Evolutionary conservation across 2,797 vertebrate genomes (phyloP).

Genomic region (Falco biarmicus): DNA sequence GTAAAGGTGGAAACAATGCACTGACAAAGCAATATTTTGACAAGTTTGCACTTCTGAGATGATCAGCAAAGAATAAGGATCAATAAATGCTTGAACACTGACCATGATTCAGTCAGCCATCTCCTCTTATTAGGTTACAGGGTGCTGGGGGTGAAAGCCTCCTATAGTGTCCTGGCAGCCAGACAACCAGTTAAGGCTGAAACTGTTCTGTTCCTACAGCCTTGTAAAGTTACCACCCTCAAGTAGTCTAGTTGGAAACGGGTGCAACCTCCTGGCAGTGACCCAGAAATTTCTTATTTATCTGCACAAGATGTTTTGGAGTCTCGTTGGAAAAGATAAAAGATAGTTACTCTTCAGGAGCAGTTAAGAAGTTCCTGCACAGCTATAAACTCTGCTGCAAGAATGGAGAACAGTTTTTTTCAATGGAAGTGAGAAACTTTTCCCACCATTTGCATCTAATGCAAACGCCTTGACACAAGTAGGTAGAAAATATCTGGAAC

Average conservation of each 20-base stretch:
- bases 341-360: neutral
- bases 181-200: neutral
- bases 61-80: neutral
- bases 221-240: conserved; percentile 33
- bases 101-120: neutral
- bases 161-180: neutral
- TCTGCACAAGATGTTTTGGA: conserved; percentile 13
- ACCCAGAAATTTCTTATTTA: neutral
- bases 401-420: neutral
- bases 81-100: neutral
- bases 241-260: neutral
- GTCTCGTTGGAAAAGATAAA: neutral
- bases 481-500: neutral
- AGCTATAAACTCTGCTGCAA: neutral
- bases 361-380: neutral
- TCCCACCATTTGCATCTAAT: neutral
- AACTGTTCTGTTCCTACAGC: conserved; percentile 5
- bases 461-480: neutral
- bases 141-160: neutral
- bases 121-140: neutral
- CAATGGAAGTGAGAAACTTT: neutral
- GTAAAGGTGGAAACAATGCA: neutral
- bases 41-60: neutral
- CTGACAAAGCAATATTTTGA: neutral
- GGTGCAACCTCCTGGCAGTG: neutral